Evolutionary conservation across 2,797 vertebrate species (phyloP).

Genomic region (Syndactyla subalaris): DNA sequence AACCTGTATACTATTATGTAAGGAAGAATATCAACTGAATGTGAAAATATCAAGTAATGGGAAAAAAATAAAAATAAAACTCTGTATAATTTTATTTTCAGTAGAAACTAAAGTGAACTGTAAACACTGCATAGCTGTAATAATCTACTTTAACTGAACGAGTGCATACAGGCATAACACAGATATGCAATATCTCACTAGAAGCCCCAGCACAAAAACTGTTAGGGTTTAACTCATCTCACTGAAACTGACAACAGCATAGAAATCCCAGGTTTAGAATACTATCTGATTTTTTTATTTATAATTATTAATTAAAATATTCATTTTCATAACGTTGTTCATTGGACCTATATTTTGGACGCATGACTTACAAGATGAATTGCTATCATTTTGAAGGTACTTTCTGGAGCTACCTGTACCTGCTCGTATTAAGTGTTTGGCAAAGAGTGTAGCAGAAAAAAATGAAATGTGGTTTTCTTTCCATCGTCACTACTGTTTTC

Average conservation of each 20-base stretch:
- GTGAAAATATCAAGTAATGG: background rate
- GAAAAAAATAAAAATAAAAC: background rate
- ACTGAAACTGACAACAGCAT: background rate
- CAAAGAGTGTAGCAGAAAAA: background rate
- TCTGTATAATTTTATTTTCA: background rate
- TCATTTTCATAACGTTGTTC: background rate
- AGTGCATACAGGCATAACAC: background rate
- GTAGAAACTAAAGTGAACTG: background rate
- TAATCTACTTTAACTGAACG: background rate
- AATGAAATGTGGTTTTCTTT: rapidly evolving
- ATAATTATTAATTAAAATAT: background rate
- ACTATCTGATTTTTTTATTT: background rate
- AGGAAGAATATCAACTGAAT: background rate
- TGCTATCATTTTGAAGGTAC: background rate
- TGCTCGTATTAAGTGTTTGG: background rate
- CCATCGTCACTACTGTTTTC: background rate
- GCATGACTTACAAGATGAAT: background rate
- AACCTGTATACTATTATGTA: background rate
- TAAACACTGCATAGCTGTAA: background rate
- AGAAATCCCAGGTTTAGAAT: background rate
- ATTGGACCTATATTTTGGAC: background rate
- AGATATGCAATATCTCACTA: background rate
- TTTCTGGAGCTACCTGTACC: background rate
- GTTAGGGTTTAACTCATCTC: background rate
- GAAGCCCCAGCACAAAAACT: background rate